A percentile compares a stretch with the other conserved stretches of the same genome.
phyloP scores from a whole-genome alignment of 2,113 vertebrate genomes.

The Meriones unguiculatus region DNA sequence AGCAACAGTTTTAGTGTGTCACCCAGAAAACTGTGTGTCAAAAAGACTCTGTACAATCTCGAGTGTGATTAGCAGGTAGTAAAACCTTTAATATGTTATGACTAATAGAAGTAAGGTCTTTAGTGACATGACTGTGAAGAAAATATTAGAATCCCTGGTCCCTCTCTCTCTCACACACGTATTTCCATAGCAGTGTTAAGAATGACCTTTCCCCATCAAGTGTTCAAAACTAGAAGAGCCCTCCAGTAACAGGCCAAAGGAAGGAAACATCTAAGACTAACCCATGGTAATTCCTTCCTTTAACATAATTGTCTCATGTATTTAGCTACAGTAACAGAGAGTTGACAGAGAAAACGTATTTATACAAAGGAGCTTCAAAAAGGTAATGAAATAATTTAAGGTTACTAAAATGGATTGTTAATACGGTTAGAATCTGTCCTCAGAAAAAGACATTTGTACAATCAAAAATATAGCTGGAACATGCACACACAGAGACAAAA shows the following conservation, averaged over 20 bases:
- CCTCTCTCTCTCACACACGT: background rate
- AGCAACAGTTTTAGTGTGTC: background rate
- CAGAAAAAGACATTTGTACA: background rate
- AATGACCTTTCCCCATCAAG: background rate
- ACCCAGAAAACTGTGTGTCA: background rate
- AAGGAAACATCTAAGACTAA: background rate
- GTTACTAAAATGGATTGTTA: background rate
- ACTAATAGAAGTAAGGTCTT: background rate
- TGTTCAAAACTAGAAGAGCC: fast-evolving
- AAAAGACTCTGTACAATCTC: background rate
- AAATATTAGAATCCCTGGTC: background rate
- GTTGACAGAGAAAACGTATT: background rate
- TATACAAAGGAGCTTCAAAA: background rate
- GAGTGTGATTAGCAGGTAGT: background rate
- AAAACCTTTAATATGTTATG: background rate
- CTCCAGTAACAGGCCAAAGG: background rate
- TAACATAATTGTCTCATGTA: background rate
- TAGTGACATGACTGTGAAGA: too few species aligned
- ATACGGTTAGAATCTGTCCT: background rate
- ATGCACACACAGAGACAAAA: background rate
- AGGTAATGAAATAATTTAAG: background rate
- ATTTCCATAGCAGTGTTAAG: too few species aligned
- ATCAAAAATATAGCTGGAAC: background rate
- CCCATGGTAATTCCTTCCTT: too few species aligned
- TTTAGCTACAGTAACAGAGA: background rate